Percentiles rank a stretch among this genome's conserved stretches.
Conservation (phyloP, 2,797 vertebrate genomes). For the Bufotes viridis region DNA sequence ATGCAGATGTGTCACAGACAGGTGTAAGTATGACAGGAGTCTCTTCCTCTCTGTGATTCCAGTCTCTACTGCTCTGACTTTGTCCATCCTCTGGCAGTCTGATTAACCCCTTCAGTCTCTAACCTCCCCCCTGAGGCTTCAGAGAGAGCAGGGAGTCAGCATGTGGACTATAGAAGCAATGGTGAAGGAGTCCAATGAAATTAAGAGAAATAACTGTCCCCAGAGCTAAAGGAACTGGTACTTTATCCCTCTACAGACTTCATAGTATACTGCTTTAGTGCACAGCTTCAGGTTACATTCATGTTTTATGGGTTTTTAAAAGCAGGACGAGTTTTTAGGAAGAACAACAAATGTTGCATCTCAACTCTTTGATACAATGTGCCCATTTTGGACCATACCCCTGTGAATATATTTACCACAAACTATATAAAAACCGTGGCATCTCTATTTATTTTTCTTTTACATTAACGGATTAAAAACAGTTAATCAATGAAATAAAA, state of each 20-base stretch:
- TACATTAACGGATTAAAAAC: no score
- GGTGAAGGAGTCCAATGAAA: not conserved
- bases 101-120: slow-evolving; percentile 35
- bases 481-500: not conserved
- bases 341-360: not conserved
- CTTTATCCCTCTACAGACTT: no score
- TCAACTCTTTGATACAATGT: not conserved
- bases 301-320: not conserved
- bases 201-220: not conserved
- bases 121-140: not conserved
- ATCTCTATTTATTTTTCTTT: not conserved
- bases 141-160: not conserved
- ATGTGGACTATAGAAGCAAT: not conserved
- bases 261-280: not conserved
- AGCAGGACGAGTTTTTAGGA: not conserved
- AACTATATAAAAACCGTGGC: not conserved
- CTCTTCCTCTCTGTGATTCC: not conserved
- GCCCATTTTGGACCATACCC: not conserved
- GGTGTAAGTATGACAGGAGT: slow-evolving; percentile 9
- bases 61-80: slow-evolving; percentile 29
- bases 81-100: slow-evolving; percentile 27
- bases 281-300: not conserved
- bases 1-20: slow-evolving; percentile 13
- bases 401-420: not conserved
- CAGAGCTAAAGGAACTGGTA: not conserved